These are phyloP conservation scores for Fabriciana adippe DNA, from an alignment of 2,888 invertebrate species.

Conservation along the genomic window DNA sequence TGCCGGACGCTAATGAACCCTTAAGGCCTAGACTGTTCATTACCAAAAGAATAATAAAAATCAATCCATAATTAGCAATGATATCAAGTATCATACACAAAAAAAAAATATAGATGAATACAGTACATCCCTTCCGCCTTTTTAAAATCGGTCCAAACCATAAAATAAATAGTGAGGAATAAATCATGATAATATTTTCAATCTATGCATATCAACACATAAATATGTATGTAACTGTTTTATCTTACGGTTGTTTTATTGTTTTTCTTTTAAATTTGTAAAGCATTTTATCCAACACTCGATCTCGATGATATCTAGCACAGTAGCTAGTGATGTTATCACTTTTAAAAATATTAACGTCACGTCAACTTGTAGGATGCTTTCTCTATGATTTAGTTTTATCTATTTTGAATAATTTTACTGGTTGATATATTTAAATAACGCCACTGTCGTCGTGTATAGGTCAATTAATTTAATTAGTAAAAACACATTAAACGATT, in stretches of 20 bases:
- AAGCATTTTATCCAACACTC: slow-evolving; percentile 27
- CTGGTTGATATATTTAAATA: slow-evolving; percentile 13
- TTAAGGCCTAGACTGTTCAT: too few relatives aligned
- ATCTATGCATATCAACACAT: slow-evolving; percentile 11
- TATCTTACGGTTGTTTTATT: background rate
- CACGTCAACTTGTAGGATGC: slow-evolving; percentile 27
- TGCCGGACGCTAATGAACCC: too few relatives aligned
- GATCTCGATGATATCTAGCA: slow-evolving; percentile 32
- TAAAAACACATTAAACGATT: too few relatives aligned
- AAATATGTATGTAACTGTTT: too few relatives aligned
- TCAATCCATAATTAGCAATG: too few relatives aligned
- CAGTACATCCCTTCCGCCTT: too few relatives aligned
- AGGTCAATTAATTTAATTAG: background rate
- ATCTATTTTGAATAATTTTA: slow-evolving; percentile 29
- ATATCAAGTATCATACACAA: too few relatives aligned
- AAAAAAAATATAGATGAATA: too few relatives aligned
- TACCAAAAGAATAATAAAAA: too few relatives aligned
- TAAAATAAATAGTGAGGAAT: background rate
- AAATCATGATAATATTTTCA: background rate
- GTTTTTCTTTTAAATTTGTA: slow-evolving; percentile 9
- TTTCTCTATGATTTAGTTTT: slow-evolving; percentile 31
- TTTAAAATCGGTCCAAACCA: too few relatives aligned
- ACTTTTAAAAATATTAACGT: slow-evolving; percentile 28
- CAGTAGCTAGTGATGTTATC: slow-evolving; percentile 35
- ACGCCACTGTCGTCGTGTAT: background rate